phyloP scores from a whole-genome alignment of 2,797 vertebrate genomes.

The Crenichthys baileyi region DNA sequence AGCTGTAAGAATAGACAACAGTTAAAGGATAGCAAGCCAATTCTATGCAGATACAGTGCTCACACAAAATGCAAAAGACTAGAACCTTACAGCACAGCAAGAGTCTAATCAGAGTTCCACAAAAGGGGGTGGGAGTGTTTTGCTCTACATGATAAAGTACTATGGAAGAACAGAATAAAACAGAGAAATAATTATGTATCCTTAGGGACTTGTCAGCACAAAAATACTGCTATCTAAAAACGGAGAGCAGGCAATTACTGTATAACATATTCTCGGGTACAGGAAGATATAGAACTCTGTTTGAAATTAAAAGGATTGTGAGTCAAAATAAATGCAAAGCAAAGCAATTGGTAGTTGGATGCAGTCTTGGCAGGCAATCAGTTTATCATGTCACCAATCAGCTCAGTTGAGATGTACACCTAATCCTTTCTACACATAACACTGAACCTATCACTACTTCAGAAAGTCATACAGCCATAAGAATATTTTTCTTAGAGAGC shows the following conservation, averaged over 20 bases:
- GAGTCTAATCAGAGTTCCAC: conserved; percentile 54
- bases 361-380: conserved; percentile 12
- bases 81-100: conserved; percentile 37
- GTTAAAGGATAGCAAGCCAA: conserved; percentile 12
- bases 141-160: conserved; percentile 58
- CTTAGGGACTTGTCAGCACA: conserved; percentile 66
- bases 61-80: conserved; percentile 29
- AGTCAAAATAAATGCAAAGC: conserved; percentile 46
- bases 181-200: conserved; percentile 72
- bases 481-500: neutral
- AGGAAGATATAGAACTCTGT: conserved; percentile 34
- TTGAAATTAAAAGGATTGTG: conserved; percentile 60
- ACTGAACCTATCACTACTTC: neutral
- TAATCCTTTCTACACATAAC: neutral
- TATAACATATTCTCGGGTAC: conserved; percentile 45
- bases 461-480: neutral
- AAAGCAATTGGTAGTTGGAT: conserved; percentile 48
- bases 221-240: conserved; percentile 67
- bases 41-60: conserved; percentile 9
- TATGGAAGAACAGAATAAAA: conserved; percentile 63
- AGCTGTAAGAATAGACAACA: neutral
- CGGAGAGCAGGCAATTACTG: conserved; percentile 64
- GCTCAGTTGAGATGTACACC: conserved; percentile 10
- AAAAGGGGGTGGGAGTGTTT: conserved; percentile 37
- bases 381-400: conserved; percentile 38